A percentile compares a stretch with the other conserved stretches of the same genome.
Conservation (phyloP, 2,888 invertebrate genomes). For the Dolichopus griseipennis region DNA sequence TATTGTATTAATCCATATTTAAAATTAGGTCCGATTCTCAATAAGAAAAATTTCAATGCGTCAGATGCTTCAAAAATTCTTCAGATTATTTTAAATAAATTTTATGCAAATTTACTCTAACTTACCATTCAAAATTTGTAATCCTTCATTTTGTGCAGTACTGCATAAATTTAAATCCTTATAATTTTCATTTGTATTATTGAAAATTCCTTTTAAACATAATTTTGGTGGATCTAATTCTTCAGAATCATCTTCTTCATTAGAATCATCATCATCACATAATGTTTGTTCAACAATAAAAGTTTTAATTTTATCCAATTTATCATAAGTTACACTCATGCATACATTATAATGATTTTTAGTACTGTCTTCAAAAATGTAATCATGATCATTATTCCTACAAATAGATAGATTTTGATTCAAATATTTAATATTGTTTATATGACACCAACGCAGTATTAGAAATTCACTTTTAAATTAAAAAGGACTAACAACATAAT, state of each 20-base stretch:
- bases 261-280: conserved; percentile 10
- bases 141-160: neutral
- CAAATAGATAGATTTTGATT: no score
- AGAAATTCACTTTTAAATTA: no score
- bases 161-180: neutral
- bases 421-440: no score
- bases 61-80: no score
- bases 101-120: no score
- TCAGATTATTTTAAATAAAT: no score
- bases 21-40: no score
- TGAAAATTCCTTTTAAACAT: neutral
- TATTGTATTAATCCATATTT: no score
- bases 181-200: neutral
- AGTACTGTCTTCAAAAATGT: neutral
- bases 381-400: neutral
- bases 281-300: conserved; percentile 41
- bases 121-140: neutral
- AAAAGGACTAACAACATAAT: no score
- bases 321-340: conserved; percentile 52
- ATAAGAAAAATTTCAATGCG: no score
- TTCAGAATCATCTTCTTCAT: neutral
- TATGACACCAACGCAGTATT: no score
- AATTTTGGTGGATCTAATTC: neutral
- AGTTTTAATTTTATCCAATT: conserved; percentile 46
- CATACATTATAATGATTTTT: conserved; percentile 44